Base-by-base conservation (phyloP, 2,888 invertebrate species). In the Argynnis bischoffii region DNA sequence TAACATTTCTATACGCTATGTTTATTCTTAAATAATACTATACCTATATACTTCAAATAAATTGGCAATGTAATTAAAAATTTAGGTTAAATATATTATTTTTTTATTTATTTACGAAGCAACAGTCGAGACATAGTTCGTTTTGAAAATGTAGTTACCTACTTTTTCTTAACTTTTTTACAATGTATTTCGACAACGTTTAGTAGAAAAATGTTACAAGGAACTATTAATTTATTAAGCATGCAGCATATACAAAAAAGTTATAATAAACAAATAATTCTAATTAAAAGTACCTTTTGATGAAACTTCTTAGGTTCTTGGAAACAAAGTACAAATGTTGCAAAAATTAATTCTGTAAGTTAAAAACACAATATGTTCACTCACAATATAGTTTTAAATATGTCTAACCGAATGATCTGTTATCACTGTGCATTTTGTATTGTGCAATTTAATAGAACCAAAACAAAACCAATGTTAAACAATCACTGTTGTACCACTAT, bases 391-490 rank as follows among this genome's bases (percentile, higher is more conserved):
- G 31, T 50, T 56, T 55, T 15, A 41, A 26, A 64, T 2, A 26
- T 53, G 26, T 57, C 51, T 8, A 46, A n/a, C 26, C 26, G 8
- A 41, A 26, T 41, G 46, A 65, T 26, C 51, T 65, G 21, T 53
- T 21, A 65, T 48, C 57, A 53, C 51, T 18, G 41, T 50, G 21
- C 41, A 51, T 65, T n/a, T n/a, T n/a, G n/a, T n/a, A n/a, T n/a
- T n/a, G n/a, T n/a, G n/a, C n/a, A 65, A 51, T 65, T 57, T 57
- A 16, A 51, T 57, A 26, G 51, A n/a, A 65, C 57, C 64, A 65
- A 57, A 66, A 69, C 50, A 59, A 63, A 64, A 69, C 61, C 46
- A 54, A 35, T 54, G 51, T 53, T 51, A 63, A 51, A 61, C 55
- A 61, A 69, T 65, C 65, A 64, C 57, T 16, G 55, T 64, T 55